phyloP scores from a whole-genome alignment of 2,113 vertebrate species.

The Phalacrocorax carbo region DNA sequence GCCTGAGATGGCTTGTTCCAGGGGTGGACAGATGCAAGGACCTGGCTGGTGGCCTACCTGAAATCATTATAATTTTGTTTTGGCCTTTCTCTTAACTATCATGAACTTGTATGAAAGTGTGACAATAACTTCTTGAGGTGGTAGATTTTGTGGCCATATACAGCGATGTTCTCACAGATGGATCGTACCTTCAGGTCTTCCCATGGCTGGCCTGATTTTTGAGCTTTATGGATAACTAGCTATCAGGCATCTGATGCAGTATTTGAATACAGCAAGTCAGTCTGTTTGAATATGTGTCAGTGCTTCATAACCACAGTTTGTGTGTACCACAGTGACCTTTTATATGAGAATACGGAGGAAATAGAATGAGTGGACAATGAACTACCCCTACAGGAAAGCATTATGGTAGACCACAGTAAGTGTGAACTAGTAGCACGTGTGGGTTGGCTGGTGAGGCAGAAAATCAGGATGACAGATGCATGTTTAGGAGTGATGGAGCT shows the following conservation, averaged over 20 bases:
- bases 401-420: neutral
- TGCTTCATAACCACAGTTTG: neutral
- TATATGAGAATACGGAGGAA: neutral
- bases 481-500: neutral
- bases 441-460: neutral
- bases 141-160: fast-evolving
- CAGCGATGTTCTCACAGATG: neutral
- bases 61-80: neutral
- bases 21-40: neutral
- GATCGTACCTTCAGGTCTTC: neutral
- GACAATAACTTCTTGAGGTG: neutral
- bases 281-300: neutral
- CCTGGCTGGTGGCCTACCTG: neutral
- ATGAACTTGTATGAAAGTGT: neutral
- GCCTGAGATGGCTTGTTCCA: neutral
- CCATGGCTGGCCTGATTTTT: neutral
- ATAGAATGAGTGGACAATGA: neutral
- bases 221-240: neutral
- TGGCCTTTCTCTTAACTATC: neutral
- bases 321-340: neutral
- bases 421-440: neutral
- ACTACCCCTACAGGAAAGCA: neutral
- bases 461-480: neutral
- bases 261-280: neutral
- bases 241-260: neutral